phyloP scores from a whole-genome alignment of 2,797 vertebrate species.

The Microtus agrestis region DNA sequence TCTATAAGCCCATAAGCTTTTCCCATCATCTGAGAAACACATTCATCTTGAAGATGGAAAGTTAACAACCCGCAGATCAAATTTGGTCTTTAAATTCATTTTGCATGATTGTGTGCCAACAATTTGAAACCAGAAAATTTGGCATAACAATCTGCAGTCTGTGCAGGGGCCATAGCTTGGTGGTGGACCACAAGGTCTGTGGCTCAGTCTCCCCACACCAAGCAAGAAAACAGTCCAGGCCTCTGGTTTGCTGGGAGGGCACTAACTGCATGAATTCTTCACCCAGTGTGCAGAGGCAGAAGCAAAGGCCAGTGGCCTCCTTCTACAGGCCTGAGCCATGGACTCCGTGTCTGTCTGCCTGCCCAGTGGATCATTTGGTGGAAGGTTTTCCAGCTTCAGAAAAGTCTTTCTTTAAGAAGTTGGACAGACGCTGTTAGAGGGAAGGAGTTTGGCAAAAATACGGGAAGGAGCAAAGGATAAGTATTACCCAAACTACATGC shows the following conservation, averaged over 20 bases:
- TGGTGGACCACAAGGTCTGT: neutral
- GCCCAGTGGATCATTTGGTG: neutral
- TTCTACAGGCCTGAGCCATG: fast-evolving
- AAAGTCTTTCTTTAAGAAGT: neutral
- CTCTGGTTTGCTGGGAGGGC: neutral
- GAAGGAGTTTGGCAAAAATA: neutral
- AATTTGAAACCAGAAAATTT: neutral
- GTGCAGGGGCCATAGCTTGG: neutral
- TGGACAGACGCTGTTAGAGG: too few species aligned
- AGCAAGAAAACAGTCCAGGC: too few species aligned
- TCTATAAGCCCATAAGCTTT: neutral
- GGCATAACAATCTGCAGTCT: neutral
- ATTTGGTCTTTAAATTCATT: neutral
- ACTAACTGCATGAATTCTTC: fast-evolving
- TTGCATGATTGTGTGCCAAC: neutral
- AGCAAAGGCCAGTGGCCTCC: too few species aligned
- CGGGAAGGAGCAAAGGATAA: neutral
- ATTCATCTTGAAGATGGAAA: neutral
- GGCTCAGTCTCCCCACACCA: neutral
- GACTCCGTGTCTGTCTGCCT: neutral
- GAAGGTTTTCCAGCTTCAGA: neutral
- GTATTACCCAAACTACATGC: neutral
- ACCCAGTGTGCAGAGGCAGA: too few species aligned
- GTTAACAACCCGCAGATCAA: neutral
- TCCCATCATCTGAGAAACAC: neutral